phyloP scores from a whole-genome alignment of 2,888 invertebrate species.

The Aradus depressus region DNA sequence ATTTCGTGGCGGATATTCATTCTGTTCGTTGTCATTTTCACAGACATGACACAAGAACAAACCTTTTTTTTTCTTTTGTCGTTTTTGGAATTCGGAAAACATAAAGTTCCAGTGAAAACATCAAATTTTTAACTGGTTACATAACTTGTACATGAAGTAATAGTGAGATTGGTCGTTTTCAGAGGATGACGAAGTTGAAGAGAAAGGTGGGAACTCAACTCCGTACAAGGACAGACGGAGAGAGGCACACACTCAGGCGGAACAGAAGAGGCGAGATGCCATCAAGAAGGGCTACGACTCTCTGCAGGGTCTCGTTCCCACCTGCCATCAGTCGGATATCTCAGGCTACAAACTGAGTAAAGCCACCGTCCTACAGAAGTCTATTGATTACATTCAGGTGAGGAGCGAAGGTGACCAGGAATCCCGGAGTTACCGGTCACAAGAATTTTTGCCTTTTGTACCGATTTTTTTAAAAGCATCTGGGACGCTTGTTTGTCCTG shows the following conservation, averaged over 20 bases:
- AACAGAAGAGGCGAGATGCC: slow-evolving; percentile 91
- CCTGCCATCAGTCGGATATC: slow-evolving; percentile 83
- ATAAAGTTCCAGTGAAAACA: too few species aligned
- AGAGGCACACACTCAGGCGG: slow-evolving; percentile 93
- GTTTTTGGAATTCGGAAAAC: neutral
- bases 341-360: slow-evolving; percentile 91
- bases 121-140: too few species aligned
- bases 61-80: neutral
- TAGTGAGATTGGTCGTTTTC: too few species aligned
- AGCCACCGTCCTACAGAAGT: slow-evolving; percentile 88
- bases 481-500: too few species aligned
- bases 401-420: too few species aligned
- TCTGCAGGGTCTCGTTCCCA: slow-evolving; percentile 83
- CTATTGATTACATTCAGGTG: slow-evolving; percentile 73
- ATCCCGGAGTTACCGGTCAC: too few species aligned
- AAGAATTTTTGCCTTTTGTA: too few species aligned
- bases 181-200: slow-evolving; percentile 52
- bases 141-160: too few species aligned
- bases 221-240: slow-evolving; percentile 87
- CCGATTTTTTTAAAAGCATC: too few species aligned
- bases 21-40: too few species aligned
- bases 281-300: slow-evolving; percentile 96
- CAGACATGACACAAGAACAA: too few species aligned
- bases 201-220: slow-evolving; percentile 46
- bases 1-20: too few species aligned